Evolutionary conservation across 2,797 vertebrate species (phyloP).

Genomic region (Anisognathus igniventris): DNA sequence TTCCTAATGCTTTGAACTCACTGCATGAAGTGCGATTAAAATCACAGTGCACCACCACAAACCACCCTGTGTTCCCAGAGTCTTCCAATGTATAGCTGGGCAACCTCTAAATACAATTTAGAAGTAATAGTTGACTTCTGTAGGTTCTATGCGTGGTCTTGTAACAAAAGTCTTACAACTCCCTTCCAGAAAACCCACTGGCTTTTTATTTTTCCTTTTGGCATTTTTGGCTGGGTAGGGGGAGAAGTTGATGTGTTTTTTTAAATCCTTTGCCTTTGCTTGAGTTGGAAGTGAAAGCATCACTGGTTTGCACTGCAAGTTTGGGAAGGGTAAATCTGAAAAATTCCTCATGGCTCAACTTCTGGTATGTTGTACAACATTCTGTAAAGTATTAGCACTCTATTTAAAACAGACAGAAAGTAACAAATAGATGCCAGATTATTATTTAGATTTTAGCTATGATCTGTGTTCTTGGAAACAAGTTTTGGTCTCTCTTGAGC

Average conservation of each 20-base stretch:
- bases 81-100: neutral
- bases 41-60: neutral
- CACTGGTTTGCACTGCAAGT: neutral
- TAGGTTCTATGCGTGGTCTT: neutral
- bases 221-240: rapidly evolving
- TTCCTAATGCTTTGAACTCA: conserved; percentile 19
- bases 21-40: neutral
- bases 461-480: neutral
- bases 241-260: neutral
- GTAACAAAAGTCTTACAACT: neutral
- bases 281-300: neutral
- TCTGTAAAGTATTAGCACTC: neutral
- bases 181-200: neutral
- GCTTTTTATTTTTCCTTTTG: neutral
- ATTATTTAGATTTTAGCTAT: neutral
- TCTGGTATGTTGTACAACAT: neutral
- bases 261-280: neutral
- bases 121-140: neutral
- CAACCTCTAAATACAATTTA: neutral
- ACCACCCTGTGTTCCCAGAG: neutral
- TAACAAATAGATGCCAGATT: neutral
- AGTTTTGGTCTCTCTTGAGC: neutral
- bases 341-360: neutral
- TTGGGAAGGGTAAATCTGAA: neutral
- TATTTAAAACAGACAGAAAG: conserved; percentile 15